Percentiles rank a stretch among this genome's conserved stretches.
phyloP scores from a whole-genome alignment of 2,113 vertebrate genomes.

The Scophthalmus maximus region DNA sequence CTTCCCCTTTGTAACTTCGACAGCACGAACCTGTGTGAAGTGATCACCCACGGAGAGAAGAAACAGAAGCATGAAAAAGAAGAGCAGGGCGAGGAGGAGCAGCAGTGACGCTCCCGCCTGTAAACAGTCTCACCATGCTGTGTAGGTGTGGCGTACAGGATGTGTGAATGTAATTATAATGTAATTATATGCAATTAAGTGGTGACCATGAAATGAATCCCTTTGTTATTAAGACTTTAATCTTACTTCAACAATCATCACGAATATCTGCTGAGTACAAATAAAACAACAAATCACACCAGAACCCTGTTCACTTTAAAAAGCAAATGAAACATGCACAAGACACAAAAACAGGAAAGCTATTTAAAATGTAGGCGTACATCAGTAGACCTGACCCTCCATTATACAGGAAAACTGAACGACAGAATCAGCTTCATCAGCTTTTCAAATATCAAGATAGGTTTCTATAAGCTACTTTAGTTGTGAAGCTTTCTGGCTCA shows the following conservation, averaged over 20 bases:
- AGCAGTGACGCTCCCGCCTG: constrained; percentile 15
- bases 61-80: constrained; percentile 7
- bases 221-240: constrained; percentile 64
- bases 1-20: constrained; percentile 83
- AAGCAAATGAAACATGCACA: constrained; percentile 40
- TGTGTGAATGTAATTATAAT: constrained; percentile 41
- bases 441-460: no score
- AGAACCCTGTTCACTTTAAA: constrained; percentile 27
- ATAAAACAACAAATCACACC: constrained; percentile 37
- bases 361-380: constrained; percentile 3
- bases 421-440: neutral
- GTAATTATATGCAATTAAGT: constrained; percentile 52
- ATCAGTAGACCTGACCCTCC: neutral
- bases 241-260: constrained; percentile 39
- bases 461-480: no score
- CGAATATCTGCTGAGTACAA: constrained; percentile 40
- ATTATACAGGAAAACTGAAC: neutral
- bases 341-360: constrained; percentile 26
- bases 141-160: constrained; percentile 27
- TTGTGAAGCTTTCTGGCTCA: no score
- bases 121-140: constrained; percentile 30
- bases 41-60: constrained; percentile 81
- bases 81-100: constrained; percentile 5
- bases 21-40: constrained; percentile 86
- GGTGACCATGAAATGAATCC: constrained; percentile 35